Percentiles rank a stretch among this genome's conserved stretches.
Evolutionary conservation across 2,888 invertebrate species (phyloP).

Genomic region (Aplocera efformata): DNA sequence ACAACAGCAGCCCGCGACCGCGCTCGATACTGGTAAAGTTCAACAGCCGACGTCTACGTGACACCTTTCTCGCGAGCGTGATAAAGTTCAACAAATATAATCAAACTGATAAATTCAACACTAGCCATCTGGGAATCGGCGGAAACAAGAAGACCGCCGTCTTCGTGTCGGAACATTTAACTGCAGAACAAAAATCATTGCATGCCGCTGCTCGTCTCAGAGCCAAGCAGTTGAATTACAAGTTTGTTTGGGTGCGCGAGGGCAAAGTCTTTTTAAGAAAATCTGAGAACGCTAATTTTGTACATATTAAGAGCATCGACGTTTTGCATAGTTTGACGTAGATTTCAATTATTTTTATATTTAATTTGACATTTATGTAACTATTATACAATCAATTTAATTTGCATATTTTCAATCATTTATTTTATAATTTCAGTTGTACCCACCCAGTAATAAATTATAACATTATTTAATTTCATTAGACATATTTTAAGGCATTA

Average conservation of each 20-base stretch:
- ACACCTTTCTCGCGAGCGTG: not conserved
- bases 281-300: not conserved
- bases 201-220: not conserved
- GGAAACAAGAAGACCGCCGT: not conserved
- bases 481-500: too few relatives aligned
- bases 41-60: slow-evolving; percentile 8
- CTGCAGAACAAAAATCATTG: not conserved
- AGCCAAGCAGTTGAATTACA: slow-evolving; percentile 9
- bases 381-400: too few relatives aligned
- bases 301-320: not conserved
- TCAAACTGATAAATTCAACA: not conserved
- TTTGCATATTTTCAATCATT: too few relatives aligned
- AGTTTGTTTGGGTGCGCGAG: slow-evolving; percentile 17
- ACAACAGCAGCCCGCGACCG: slow-evolving; percentile 14
- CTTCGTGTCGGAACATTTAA: not conserved
- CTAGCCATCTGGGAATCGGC: not conserved
- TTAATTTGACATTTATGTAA: too few relatives aligned
- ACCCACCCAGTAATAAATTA: too few relatives aligned
- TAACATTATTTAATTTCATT: too few relatives aligned
- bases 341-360: too few relatives aligned
- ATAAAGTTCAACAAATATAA: slow-evolving; percentile 4
- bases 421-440: too few relatives aligned
- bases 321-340: not conserved
- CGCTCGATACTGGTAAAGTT: slow-evolving; percentile 26
- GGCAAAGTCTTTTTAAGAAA: slow-evolving; percentile 14